phyloP scores from a whole-genome alignment of 2,113 vertebrate genomes.

The Ondatra zibethicus region DNA sequence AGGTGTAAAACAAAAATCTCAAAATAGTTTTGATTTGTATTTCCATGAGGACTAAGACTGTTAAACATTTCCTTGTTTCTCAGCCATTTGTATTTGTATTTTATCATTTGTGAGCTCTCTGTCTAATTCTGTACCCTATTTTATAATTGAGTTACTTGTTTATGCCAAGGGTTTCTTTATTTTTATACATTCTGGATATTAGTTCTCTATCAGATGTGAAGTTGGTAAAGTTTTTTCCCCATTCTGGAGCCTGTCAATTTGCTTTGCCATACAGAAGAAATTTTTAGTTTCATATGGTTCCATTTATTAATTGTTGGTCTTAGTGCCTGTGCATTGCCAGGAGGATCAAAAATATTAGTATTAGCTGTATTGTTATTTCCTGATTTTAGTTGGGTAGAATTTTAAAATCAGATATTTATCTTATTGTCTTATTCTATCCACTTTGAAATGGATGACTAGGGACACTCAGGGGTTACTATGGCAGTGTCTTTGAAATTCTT shows the following conservation, averaged over 20 bases:
- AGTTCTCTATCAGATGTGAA: not conserved
- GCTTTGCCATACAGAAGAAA: not conserved
- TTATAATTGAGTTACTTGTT: not conserved
- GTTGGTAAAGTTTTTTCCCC: not conserved
- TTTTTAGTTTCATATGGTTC: not conserved
- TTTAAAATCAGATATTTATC: not conserved
- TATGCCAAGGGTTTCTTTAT: not conserved
- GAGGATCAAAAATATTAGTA: not conserved
- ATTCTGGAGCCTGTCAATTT: not conserved
- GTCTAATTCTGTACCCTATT: not conserved
- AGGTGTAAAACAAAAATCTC: not conserved
- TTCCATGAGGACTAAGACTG: not conserved
- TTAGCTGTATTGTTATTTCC: not conserved
- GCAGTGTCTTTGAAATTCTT: conserved; percentile 22
- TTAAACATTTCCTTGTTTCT: not conserved
- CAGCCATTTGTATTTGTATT: not conserved
- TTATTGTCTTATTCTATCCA: not conserved
- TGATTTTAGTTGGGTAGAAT: conserved; percentile 13
- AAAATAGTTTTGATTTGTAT: not conserved
- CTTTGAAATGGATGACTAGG: not conserved
- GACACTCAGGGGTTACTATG: not conserved
- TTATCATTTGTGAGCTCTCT: not conserved
- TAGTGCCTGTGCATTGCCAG: not conserved
- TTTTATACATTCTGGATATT: not conserved
- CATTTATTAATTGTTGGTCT: not conserved